These are phyloP conservation scores for Tetrapedia diversipes DNA, from an alignment of 2,888 invertebrate genomes.

Conservation along the genomic window DNA sequence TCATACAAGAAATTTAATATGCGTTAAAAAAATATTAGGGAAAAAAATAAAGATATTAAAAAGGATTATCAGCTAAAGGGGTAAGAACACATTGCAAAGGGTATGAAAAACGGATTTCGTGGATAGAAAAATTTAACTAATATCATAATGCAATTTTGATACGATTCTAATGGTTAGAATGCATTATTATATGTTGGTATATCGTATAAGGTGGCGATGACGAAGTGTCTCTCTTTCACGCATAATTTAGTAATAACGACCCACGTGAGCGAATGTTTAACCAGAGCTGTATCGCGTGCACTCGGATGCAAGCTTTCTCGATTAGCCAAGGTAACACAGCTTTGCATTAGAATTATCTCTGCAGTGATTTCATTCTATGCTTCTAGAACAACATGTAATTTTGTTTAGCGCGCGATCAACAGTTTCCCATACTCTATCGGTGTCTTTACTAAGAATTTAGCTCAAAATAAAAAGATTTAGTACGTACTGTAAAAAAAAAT, in stretches of 20 bases:
- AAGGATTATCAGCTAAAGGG: too few species aligned
- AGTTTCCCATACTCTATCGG: not conserved
- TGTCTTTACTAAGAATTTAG: not conserved
- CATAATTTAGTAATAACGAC: constrained; percentile 62
- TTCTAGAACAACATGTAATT: constrained; percentile 1
- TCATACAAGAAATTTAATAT: too few species aligned
- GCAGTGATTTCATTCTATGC: constrained; percentile 9
- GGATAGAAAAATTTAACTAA: not conserved
- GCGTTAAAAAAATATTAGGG: too few species aligned
- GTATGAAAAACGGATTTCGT: not conserved
- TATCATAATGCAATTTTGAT: not conserved
- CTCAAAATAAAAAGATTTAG: not conserved
- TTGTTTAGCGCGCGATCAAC: not conserved
- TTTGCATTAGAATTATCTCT: not conserved
- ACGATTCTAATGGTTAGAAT: constrained; percentile 8
- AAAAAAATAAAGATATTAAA: too few species aligned
- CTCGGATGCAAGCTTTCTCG: constrained; percentile 43
- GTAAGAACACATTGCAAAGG: too few species aligned
- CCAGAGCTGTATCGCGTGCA: constrained; percentile 40
- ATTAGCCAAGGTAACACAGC: constrained; percentile 40
- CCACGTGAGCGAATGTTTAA: constrained; percentile 52
- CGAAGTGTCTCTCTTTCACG: constrained; percentile 34
- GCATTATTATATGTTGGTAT: constrained; percentile 23
- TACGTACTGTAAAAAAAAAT: too few species aligned
- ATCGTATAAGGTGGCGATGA: constrained; percentile 41